Evolutionary conservation across 2,113 vertebrate genomes (phyloP).

Genomic region (Brachionichthys hirsutus): DNA sequence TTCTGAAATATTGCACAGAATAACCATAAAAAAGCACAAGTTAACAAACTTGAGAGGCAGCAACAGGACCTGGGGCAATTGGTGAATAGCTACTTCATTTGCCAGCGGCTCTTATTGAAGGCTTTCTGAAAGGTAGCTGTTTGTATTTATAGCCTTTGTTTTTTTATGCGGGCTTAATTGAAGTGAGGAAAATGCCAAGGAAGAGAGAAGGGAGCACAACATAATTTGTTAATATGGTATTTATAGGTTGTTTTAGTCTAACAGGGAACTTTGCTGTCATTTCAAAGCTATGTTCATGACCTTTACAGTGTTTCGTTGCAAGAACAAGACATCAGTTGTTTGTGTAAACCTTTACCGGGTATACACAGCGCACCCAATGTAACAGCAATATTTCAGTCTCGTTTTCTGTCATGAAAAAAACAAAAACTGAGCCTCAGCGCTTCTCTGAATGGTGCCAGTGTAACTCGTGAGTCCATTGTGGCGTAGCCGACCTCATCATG

Average conservation of each 20-base stretch:
- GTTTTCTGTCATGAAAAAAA: background rate
- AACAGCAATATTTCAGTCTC: conserved; percentile 10
- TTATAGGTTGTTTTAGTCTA: background rate
- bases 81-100: conserved; percentile 69
- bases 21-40: conserved; percentile 71
- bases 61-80: conserved; percentile 64
- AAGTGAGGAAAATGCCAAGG: conserved; percentile 21
- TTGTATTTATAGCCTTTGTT: conserved; percentile 65
- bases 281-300: too few relatives aligned
- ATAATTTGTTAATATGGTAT: background rate
- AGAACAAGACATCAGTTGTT: background rate
- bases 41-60: conserved; percentile 73
- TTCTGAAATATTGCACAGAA: conserved; percentile 36
- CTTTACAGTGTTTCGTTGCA: background rate
- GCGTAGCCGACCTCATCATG: too few relatives aligned
- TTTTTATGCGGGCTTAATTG: conserved; percentile 53
- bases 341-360: conserved; percentile 2
- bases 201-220: conserved; percentile 2
- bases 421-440: too few relatives aligned
- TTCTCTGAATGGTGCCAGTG: conserved; percentile 7
- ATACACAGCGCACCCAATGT: conserved; percentile 5
- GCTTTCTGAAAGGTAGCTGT: conserved; percentile 54
- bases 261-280: background rate
- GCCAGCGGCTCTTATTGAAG: conserved; percentile 67
- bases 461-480: conserved; percentile 20